Percentiles rank a stretch among this genome's conserved stretches.
Conservation (phyloP, 2,888 invertebrate genomes). For the Ectemnius continuus region DNA sequence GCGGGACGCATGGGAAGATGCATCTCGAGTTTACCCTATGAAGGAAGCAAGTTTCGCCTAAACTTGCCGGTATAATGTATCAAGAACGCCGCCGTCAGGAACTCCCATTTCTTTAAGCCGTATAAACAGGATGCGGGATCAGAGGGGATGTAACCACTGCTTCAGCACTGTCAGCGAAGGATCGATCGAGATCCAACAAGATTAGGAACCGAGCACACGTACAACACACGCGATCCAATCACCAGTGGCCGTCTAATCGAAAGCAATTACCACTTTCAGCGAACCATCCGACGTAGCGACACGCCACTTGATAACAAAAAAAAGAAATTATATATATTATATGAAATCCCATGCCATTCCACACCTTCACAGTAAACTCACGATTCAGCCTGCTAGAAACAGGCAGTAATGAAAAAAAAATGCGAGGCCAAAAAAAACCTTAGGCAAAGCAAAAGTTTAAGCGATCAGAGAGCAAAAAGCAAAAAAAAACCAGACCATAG, state of each 20-base stretch:
- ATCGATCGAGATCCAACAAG: background rate
- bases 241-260: slow-evolving; percentile 54
- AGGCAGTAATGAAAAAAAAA: slow-evolving; percentile 36
- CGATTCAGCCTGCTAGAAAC: slow-evolving; percentile 23
- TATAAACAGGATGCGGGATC: background rate
- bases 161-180: slow-evolving; percentile 34
- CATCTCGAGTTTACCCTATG: background rate
- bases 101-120: too few species aligned
- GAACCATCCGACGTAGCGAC: slow-evolving; percentile 57
- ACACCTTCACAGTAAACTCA: slow-evolving; percentile 52
- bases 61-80: background rate
- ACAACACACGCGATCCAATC: slow-evolving; percentile 15
- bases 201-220: slow-evolving; percentile 52
- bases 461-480: slow-evolving; percentile 46
- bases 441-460: slow-evolving; percentile 28
- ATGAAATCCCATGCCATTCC: slow-evolving; percentile 45
- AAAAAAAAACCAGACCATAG: slow-evolving; percentile 44
- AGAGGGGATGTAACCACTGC: slow-evolving; percentile 19
- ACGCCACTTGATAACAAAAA: slow-evolving; percentile 39
- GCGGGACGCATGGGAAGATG: background rate
- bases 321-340: too few species aligned
- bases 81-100: background rate
- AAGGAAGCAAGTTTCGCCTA: background rate
- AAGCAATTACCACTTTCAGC: slow-evolving; percentile 66
- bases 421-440: slow-evolving; percentile 26